phyloP scores from a whole-genome alignment of 2,888 invertebrate species.

The Pomacea canaliculata region DNA sequence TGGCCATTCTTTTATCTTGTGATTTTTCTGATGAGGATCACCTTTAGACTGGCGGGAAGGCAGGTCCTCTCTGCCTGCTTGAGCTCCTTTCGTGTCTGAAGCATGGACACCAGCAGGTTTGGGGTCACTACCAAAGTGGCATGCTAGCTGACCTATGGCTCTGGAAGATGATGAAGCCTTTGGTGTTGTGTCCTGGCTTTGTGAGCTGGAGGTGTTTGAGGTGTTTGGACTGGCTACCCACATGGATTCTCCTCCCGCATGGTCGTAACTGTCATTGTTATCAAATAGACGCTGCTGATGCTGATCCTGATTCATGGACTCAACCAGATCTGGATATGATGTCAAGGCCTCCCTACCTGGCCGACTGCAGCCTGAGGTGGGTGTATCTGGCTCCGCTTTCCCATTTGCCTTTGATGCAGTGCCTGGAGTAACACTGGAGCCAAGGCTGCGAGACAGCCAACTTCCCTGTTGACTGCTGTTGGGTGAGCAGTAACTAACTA shows the following conservation, averaged over 20 bases:
- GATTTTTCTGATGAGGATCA: not conserved
- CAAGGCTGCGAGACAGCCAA: not conserved
- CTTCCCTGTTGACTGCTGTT: not conserved
- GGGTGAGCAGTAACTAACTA: slow-evolving; percentile 2
- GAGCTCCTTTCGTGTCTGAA: not conserved
- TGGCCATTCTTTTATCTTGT: not conserved
- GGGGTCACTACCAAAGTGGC: not conserved
- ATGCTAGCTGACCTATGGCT: not conserved
- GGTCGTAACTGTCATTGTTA: slow-evolving; percentile 1
- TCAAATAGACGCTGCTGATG: not conserved
- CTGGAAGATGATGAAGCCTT: not conserved
- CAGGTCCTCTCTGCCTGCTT: not conserved
- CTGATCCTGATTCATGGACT: slow-evolving; percentile 10
- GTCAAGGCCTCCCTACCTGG: not conserved
- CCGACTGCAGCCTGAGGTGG: not conserved
- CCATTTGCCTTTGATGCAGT: too few species aligned
- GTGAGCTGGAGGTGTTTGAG: slow-evolving; percentile 18
- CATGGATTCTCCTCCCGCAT: slow-evolving; percentile 22
- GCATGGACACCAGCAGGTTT: slow-evolving; percentile 3
- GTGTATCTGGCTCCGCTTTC: not conserved
- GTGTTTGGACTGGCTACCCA: slow-evolving; percentile 18
- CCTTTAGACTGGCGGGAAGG: not conserved
- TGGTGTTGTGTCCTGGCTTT: not conserved
- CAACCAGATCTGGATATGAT: slow-evolving; percentile 19
- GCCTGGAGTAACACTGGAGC: not conserved